Evolutionary conservation across 1,140 invertebrate species (phyloP).

Genomic region (Diorhabda elongata): DNA sequence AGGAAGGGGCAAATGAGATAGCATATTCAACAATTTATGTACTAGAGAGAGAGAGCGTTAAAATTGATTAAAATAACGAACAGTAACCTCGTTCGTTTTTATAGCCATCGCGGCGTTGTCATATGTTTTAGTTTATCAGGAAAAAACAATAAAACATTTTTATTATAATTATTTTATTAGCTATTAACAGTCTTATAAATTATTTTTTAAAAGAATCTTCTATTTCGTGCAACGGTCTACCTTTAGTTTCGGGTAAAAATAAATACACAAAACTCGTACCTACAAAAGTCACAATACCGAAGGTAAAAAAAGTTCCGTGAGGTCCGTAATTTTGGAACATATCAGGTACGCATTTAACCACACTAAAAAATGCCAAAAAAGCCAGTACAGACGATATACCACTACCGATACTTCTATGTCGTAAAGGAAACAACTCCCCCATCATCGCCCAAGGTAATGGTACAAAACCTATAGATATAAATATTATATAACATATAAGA

Average conservation of each 20-base stretch:
- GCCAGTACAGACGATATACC: conserved; percentile 60
- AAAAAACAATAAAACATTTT: too few relatives aligned
- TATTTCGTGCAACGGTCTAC: conserved; percentile 72
- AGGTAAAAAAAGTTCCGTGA: conserved; percentile 63
- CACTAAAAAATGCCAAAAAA: conserved; percentile 63
- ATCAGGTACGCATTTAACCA: conserved; percentile 65
- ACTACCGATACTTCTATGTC: conserved; percentile 55
- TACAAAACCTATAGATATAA: conserved; percentile 56
- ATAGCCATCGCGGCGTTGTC: too few relatives aligned
- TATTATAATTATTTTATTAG: too few relatives aligned
- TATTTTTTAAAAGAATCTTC: conserved; percentile 51
- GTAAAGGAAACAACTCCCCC: conserved; percentile 60
- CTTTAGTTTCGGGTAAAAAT: conserved; percentile 76
- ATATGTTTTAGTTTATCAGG: too few relatives aligned
- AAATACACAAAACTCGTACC: conserved; percentile 62
- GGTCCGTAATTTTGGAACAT: conserved; percentile 57
- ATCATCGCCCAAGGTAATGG: conserved; percentile 68
- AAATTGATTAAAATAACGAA: too few relatives aligned
- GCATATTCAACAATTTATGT: too few relatives aligned
- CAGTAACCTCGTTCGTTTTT: too few relatives aligned
- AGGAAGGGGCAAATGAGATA: too few relatives aligned
- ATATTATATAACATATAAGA: conserved; percentile 55
- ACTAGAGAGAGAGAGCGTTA: too few relatives aligned
- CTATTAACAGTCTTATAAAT: too few relatives aligned
- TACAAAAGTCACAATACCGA: conserved; percentile 59